Evolutionary conservation across 2,888 invertebrate species (phyloP).

Genomic region (Ophonus ardosiacus): DNA sequence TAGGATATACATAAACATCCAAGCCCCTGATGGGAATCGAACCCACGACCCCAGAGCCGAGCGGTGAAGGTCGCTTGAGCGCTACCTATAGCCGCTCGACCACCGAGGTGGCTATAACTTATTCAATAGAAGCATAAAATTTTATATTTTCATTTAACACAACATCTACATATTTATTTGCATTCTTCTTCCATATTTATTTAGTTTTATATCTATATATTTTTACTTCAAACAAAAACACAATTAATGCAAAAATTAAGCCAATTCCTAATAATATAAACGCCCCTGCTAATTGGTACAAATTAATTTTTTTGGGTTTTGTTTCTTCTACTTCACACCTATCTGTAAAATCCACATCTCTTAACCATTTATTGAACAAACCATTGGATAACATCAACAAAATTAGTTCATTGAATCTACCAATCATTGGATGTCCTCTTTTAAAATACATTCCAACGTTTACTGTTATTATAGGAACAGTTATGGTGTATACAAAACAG

Average conservation of each 20-base stretch:
- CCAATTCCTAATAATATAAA: background rate
- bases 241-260: background rate
- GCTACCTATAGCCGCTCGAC: too few species aligned
- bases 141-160: too few species aligned
- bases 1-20: too few species aligned
- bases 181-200: background rate
- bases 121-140: too few species aligned
- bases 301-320: background rate
- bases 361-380: conserved; percentile 27
- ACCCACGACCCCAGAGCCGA: too few species aligned
- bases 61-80: too few species aligned
- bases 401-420: conserved; percentile 26
- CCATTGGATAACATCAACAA: conserved; percentile 20
- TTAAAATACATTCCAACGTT: conserved; percentile 2
- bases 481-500: background rate
- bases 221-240: background rate
- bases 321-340: background rate
- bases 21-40: too few species aligned
- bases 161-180: too few species aligned
- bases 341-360: background rate
- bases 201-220: background rate
- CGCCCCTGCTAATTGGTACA: background rate
- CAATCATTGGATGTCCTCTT: conserved; percentile 9
- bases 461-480: background rate
- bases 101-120: too few species aligned